Evolutionary conservation across 2,113 vertebrate genomes (phyloP).

Genomic region (Acanthochromis polyacanthus): DNA sequence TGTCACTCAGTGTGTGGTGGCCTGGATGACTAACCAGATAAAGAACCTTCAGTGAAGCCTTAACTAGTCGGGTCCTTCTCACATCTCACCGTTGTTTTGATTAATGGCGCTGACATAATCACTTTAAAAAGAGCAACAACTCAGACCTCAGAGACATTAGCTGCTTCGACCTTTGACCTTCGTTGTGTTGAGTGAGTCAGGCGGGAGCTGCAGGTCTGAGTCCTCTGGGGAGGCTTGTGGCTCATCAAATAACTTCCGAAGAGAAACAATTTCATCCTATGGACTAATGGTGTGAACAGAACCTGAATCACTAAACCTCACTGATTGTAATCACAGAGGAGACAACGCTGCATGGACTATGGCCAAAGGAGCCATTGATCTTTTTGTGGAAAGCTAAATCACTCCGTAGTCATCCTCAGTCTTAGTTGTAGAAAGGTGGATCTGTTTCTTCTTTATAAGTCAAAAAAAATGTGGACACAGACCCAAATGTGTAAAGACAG

Average conservation of each 20-base stretch:
- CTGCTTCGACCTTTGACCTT: constrained; percentile 38
- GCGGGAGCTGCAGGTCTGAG: neutral
- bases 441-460: neutral
- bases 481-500: no score
- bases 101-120: constrained; percentile 6
- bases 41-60: neutral
- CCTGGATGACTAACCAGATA: neutral
- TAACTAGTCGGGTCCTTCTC: neutral
- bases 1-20: neutral
- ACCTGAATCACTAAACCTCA: constrained; percentile 24
- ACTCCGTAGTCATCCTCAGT: neutral
- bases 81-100: constrained; percentile 10
- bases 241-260: constrained; percentile 12
- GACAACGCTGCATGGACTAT: constrained; percentile 12
- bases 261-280: constrained; percentile 31
- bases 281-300: constrained; percentile 47
- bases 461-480: neutral
- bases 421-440: neutral
- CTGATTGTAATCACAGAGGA: constrained; percentile 46
- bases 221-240: constrained; percentile 8
- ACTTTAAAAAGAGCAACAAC: constrained; percentile 16
- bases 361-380: neutral
- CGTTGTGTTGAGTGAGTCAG: neutral
- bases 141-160: constrained; percentile 16
- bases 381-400: neutral